Conservation (phyloP, 1,140 invertebrate species). For the Drosophila ironensis region DNA sequence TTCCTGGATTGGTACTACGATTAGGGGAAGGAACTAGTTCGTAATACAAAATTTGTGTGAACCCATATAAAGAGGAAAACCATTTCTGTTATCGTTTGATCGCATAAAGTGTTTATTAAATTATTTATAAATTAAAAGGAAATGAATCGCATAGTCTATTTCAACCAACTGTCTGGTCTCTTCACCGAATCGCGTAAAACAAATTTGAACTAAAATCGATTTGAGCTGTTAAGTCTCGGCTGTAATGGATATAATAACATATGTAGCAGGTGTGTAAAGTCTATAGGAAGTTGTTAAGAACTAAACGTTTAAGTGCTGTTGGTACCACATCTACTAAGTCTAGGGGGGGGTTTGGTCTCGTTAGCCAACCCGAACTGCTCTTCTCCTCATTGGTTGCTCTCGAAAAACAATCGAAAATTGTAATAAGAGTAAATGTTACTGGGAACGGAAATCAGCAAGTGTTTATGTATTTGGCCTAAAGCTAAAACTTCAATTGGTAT, state of each 20-base stretch:
- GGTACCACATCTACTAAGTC: constrained; percentile 1
- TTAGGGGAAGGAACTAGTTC: constrained; percentile 82
- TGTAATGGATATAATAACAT: too few species aligned
- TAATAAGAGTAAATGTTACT: constrained; percentile 7
- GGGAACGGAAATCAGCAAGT: constrained; percentile 14
- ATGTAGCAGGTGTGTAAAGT: neutral
- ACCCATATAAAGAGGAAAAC: constrained; percentile 14
- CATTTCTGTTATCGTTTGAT: constrained; percentile 40
- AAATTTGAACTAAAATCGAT: constrained; percentile 17
- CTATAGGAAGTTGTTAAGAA: neutral
- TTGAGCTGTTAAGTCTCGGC: constrained; percentile 18
- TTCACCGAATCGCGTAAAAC: neutral
- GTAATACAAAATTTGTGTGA: constrained; percentile 7
- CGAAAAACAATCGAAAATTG: neutral
- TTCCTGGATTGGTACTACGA: constrained; percentile 99
- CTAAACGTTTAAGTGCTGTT: constrained; percentile 8
- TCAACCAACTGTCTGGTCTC: constrained; percentile 1
- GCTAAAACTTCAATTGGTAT: constrained; percentile 22
- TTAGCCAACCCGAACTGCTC: neutral
- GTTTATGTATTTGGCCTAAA: constrained; percentile 18
- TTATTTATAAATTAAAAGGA: constrained; percentile 28
- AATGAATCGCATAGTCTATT: constrained; percentile 4
- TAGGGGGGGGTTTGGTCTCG: constrained; percentile 25
- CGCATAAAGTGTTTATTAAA: constrained; percentile 38
- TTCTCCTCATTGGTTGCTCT: constrained; percentile 24